Base-by-base conservation (phyloP, 23 tunicate genomes). In the Botrylloides violaceus region DNA sequence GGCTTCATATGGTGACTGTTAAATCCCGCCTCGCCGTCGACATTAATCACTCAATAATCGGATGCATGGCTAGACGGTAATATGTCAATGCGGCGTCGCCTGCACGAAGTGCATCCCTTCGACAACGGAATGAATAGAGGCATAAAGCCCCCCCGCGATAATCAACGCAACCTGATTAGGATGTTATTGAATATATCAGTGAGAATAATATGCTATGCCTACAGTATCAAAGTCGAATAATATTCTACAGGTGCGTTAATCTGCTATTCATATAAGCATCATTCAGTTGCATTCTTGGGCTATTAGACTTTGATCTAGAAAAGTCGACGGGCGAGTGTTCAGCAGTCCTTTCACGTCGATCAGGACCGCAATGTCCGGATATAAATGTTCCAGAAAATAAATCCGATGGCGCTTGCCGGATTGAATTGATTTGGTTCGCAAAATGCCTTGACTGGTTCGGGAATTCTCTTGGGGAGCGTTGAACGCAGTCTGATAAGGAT, bases 401-500 rank as follows among this genome's bases (percentile, higher is more conserved):
- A 9, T 63, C 70, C 7, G 70, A 23, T 23, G 70, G 70, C 35
- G 33, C 20, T 4, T 63, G 32, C 34, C 70, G 62, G n/a, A n/a
- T n/a, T n/a, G n/a, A n/a, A n/a, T n/a, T n/a, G 26, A 58, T 9
- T 33, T 63, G 32, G 29, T 9, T 9, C 33, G 70, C 70, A 63
- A 63, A 63, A 31, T 27, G 32, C 18, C 70, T 33, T 31, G 43
- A 55, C 37, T 26, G 24, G 12, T 68, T 32, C 18, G 36, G 74
- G 37, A 37, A 37, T 22, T 37, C 58, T 43, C 58, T 9, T 9
- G 74, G 74, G 12, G 74, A 68, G 23, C 74, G 56, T 20, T 68
- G 74, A 6, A 68, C 74, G 29, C 74, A 68, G 37, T 68, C 74
- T 6, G 74, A 19, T 23, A 68, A 28, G 22, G 74, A 68, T 38